Conservation (phyloP, 2,797 vertebrate species). For the Danio kyathit region DNA sequence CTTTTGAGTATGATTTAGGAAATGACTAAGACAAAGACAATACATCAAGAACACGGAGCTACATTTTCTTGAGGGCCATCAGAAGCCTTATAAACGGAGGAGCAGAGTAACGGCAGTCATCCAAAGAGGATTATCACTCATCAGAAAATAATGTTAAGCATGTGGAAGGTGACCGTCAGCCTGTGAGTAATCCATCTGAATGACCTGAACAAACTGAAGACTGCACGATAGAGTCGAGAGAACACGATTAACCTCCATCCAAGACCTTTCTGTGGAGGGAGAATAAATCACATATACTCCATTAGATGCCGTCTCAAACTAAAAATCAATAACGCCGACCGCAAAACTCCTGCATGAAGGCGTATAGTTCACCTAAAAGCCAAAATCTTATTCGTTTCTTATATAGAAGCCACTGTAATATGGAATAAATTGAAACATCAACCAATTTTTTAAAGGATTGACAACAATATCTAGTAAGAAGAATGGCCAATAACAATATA, state of each 20-base stretch:
- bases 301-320: neutral
- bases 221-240: neutral
- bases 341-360: neutral
- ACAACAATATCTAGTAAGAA: neutral
- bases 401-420: too few species aligned
- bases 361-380: neutral
- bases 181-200: slow-evolving; percentile 3
- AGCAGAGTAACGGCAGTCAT: neutral
- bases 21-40: slow-evolving; percentile 71
- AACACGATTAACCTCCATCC: slow-evolving; percentile 15
- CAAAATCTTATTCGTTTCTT: neutral
- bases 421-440: too few species aligned
- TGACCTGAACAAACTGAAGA: neutral
- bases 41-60: slow-evolving; percentile 59
- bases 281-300: neutral
- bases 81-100: slow-evolving; percentile 57
- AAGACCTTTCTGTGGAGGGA: neutral
- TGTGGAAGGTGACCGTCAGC: slow-evolving; percentile 56
- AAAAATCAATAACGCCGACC: neutral
- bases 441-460: too few species aligned
- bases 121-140: slow-evolving; percentile 53
- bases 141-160: slow-evolving; percentile 40
- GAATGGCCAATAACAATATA: neutral
- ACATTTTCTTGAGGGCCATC: slow-evolving; percentile 66
- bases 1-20: slow-evolving; percentile 59